phyloP scores from a whole-genome alignment of 2,888 invertebrate genomes.

The Cephus spinipes region DNA sequence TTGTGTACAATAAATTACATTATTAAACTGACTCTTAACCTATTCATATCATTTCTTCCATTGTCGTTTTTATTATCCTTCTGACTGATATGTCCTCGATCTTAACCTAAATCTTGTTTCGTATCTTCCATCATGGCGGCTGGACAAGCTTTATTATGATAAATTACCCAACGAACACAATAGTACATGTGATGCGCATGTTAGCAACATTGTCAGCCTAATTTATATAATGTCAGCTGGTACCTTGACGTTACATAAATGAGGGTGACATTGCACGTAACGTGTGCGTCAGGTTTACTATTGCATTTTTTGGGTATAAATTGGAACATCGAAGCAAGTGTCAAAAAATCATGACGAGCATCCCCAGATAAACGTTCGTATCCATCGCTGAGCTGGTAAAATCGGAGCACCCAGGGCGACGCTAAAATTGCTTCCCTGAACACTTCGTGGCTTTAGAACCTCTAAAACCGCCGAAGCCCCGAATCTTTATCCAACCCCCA shows the following conservation, averaged over 20 bases:
- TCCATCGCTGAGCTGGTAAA: neutral
- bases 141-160: neutral
- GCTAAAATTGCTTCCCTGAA: conserved; percentile 6
- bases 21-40: neutral
- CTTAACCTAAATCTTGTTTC: neutral
- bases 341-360: neutral
- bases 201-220: too few species aligned
- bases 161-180: neutral
- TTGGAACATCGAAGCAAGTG: neutral
- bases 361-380: neutral
- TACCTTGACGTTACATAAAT: too few species aligned
- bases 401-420: neutral
- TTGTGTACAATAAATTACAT: neutral
- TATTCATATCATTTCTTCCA: neutral
- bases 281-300: too few species aligned
- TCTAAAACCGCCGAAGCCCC: neutral
- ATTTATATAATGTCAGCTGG: too few species aligned
- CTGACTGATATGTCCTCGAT: neutral
- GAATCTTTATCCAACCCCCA: conserved; percentile 5
- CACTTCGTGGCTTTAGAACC: neutral
- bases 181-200: too few species aligned
- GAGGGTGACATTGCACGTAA: too few species aligned
- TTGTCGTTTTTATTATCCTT: neutral
- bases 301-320: neutral
- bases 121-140: neutral